These are phyloP conservation scores for Lophius americanus DNA, from an alignment of 2,797 vertebrate species.

Conservation along the genomic window DNA sequence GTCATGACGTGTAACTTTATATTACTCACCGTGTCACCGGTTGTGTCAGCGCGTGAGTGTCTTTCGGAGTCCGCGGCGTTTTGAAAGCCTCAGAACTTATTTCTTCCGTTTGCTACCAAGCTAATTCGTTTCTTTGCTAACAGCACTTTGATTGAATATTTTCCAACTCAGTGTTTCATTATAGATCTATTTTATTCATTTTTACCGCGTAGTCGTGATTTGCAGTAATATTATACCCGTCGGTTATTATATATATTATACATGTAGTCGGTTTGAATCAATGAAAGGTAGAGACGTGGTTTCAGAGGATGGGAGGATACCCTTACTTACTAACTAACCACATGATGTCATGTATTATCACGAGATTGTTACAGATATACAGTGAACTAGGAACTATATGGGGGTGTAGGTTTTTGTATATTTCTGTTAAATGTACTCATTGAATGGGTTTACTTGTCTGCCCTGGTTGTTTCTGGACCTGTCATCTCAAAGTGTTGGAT, in stretches of 20 bases:
- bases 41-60: slow-evolving; percentile 20
- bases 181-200: slow-evolving; percentile 1
- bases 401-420: slow-evolving; percentile 38
- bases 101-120: slow-evolving; percentile 25
- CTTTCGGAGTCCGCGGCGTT: slow-evolving; percentile 11
- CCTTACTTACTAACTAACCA: slow-evolving; percentile 62
- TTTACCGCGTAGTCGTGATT: neutral
- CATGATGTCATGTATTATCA: slow-evolving; percentile 83
- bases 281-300: slow-evolving; percentile 26
- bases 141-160: slow-evolving; percentile 30
- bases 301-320: slow-evolving; percentile 62
- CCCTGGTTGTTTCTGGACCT: slow-evolving; percentile 25
- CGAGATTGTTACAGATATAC: slow-evolving; percentile 80
- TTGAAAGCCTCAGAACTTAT: slow-evolving; percentile 12
- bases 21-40: slow-evolving; percentile 47
- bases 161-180: slow-evolving; percentile 3
- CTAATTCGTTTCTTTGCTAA: slow-evolving; percentile 28
- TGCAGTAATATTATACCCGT: neutral
- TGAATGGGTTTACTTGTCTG: slow-evolving; percentile 10
- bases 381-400: slow-evolving; percentile 68
- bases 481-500: slow-evolving; percentile 27
- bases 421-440: slow-evolving; percentile 22
- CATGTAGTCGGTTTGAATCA: slow-evolving; percentile 37
- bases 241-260: slow-evolving; percentile 6
- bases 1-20: slow-evolving; percentile 70